Base-by-base conservation (phyloP, 2,113 vertebrate genomes). In the Sinosuthora webbiana region DNA sequence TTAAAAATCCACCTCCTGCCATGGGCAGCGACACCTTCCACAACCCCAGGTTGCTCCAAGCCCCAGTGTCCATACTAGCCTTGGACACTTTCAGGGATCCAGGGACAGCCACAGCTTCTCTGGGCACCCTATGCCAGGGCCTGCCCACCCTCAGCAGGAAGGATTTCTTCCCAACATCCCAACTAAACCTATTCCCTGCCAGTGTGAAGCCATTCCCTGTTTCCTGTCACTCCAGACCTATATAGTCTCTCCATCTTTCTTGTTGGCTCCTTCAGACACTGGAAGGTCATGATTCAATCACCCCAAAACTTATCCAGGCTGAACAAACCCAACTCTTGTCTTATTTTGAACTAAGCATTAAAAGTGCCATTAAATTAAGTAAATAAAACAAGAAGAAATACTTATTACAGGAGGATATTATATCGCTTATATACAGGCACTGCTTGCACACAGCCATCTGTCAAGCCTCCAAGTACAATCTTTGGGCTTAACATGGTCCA, bases 11-110 rank as follows among this genome's bases (percentile, higher is more conserved):
- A 65, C 3, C 13, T 0, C 59, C 35, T 73, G 42, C 59, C 18
- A 23, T 18, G 18, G 11, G 53, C 45, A 83, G 55, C 17, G n/a
- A 62, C 3, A 22, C 10, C 15, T 83, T 0, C 0, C 17, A 23
- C 11, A 1, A 0, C 2, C n/a, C n/a, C 55, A 49, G 15, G 10
- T 0, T 35, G 30, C 30, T 69, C 70, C 53, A 6, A 76, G 6
- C 6, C 22, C 47, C 0, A n/a, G n/a, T n/a, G 0, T 42, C 35
- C 47, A 69, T 0, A 31, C 63, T 23, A 47, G 63, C 31, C 42
- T 73, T 42, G 50, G 35, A 1, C 50, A 42, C 22, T 80, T 0
- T 17, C 70, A 76, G 41, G 79, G 17, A 33, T 49, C 35, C 62
- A 67, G 49, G 55, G 30, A 10, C 35, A 83, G 47, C 17, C 63